Evolutionary conservation across 2,113 vertebrate genomes (phyloP).

Genomic region (Uria lomvia): DNA sequence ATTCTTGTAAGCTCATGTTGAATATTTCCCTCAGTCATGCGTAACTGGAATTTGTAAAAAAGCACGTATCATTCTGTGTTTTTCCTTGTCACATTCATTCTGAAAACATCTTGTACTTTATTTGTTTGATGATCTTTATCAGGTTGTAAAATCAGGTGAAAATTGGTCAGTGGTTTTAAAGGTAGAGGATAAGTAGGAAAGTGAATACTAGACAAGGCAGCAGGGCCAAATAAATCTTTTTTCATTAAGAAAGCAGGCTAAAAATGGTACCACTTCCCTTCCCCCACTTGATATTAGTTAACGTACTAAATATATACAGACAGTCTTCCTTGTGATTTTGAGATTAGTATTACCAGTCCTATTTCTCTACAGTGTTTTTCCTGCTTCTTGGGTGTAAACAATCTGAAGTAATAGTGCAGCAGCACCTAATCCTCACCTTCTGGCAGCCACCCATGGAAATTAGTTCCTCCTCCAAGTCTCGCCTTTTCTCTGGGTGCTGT

Average conservation of each 20-base stretch:
- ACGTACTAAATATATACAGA: neutral
- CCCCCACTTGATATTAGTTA: accelerated
- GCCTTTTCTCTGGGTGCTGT: neutral
- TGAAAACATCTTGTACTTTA: neutral
- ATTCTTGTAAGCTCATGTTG: neutral
- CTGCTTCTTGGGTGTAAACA: neutral
- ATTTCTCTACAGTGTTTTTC: neutral
- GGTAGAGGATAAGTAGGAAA: neutral
- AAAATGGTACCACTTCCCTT: neutral
- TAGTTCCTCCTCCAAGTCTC: neutral
- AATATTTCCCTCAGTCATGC: neutral
- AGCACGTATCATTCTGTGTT: neutral
- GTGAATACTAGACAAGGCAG: neutral
- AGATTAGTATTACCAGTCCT: neutral
- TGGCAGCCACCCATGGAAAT: neutral
- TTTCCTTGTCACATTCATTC: neutral
- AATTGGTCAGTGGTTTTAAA: neutral
- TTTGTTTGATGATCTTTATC: neutral
- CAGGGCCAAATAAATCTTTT: neutral
- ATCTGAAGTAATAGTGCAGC: neutral
- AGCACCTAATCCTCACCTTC: neutral
- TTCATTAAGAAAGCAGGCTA: neutral
- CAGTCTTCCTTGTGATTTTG: neutral
- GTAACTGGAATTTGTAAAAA: neutral
- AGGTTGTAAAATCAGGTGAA: neutral